Percentiles rank a stretch among this genome's conserved stretches.
These are phyloP conservation scores for Daphoenositta chrysoptera DNA, from an alignment of 2,113 vertebrate species.

Conservation along the genomic window DNA sequence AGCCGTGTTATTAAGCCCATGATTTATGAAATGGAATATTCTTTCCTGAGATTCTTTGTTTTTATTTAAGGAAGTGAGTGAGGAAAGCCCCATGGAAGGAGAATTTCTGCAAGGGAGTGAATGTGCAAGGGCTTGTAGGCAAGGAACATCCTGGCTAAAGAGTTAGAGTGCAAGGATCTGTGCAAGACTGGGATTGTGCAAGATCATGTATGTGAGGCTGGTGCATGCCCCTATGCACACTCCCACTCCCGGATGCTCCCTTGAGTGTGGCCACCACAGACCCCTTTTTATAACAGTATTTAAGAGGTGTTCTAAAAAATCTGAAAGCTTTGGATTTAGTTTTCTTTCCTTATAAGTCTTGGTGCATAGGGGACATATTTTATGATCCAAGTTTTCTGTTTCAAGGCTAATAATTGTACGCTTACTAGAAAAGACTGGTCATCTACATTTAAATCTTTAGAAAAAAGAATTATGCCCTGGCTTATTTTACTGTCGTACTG, in stretches of 20 bases:
- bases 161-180: background rate
- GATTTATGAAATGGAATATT: background rate
- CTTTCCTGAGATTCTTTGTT: background rate
- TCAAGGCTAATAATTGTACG: background rate
- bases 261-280: background rate
- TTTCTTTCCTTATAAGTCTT: background rate
- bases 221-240: fast-evolving
- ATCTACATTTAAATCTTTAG: background rate
- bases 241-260: fast-evolving
- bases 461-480: background rate
- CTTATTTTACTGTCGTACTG: background rate
- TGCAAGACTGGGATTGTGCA: background rate
- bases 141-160: background rate
- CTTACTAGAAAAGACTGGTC: background rate
- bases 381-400: background rate
- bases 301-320: background rate
- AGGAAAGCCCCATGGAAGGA: background rate
- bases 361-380: background rate
- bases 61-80: background rate
- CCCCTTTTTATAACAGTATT: background rate
- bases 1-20: background rate
- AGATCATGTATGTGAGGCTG: fast-evolving
- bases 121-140: background rate
- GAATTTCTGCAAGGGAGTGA: background rate
- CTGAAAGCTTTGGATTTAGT: background rate